Evolutionary conservation across 2,888 invertebrate species (phyloP).

Genomic region (Caenorhabditis macrosperma): DNA sequence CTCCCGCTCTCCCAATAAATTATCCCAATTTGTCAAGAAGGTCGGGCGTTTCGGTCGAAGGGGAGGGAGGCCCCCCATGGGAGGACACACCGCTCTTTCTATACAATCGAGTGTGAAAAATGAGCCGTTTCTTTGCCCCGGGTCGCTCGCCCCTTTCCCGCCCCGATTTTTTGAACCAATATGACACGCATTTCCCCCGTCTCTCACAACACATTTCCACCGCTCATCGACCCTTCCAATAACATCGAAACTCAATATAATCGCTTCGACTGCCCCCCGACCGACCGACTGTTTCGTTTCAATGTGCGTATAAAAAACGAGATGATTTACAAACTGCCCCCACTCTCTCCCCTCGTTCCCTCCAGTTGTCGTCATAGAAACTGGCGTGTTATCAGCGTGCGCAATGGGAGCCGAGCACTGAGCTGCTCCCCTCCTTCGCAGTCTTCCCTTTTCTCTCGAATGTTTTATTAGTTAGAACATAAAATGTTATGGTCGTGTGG

Average conservation of each 20-base stretch:
- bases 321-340: no score
- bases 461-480: slow-evolving; percentile 27
- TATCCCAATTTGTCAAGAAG: slow-evolving; percentile 56
- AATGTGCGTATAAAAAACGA: not conserved
- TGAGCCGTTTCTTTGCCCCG: slow-evolving; percentile 31
- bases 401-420: not conserved
- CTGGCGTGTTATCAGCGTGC: slow-evolving; percentile 3
- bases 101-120: slow-evolving; percentile 57
- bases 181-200: slow-evolving; percentile 1
- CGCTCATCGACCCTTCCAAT: slow-evolving; percentile 14
- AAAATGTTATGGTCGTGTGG: slow-evolving; percentile 18
- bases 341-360: not conserved
- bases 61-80: slow-evolving; percentile 17
- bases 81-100: slow-evolving; percentile 27
- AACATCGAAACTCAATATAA: slow-evolving; percentile 40
- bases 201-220: not conserved
- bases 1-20: slow-evolving; percentile 42
- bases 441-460: not conserved
- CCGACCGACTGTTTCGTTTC: slow-evolving; percentile 18
- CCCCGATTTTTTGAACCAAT: slow-evolving; percentile 15
- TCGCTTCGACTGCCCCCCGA: not conserved
- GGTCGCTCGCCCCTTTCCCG: slow-evolving; percentile 16
- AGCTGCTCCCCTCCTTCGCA: not conserved
- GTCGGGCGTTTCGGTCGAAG: slow-evolving; percentile 23
- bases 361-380: slow-evolving; percentile 42